Conservation (phyloP, 2,797 vertebrate genomes). For the Sparus aurata region DNA sequence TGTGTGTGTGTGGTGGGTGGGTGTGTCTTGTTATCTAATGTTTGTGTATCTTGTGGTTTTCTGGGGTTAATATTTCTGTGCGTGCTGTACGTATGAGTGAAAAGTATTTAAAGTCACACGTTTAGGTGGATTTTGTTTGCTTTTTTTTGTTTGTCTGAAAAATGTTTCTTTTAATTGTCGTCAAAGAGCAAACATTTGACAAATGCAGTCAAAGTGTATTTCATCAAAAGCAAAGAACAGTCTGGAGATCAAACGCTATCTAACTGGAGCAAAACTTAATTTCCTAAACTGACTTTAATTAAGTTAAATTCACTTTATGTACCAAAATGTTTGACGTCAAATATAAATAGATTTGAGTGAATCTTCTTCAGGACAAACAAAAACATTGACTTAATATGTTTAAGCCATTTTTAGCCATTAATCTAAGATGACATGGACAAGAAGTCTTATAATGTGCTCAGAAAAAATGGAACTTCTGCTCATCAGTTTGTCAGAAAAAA, state of each 20-base stretch:
- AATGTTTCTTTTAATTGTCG: neutral
- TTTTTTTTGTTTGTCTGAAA: neutral
- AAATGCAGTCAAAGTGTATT: neutral
- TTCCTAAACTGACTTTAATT: neutral
- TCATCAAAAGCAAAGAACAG: neutral
- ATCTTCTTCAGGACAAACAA: neutral
- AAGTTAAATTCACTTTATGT: neutral
- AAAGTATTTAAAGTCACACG: neutral
- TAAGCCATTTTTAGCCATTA: neutral
- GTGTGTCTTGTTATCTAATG: conserved; percentile 7
- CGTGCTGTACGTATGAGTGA: neutral
- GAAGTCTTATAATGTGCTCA: neutral
- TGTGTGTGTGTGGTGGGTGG: conserved; percentile 10
- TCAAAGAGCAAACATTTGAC: neutral
- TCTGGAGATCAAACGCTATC: neutral
- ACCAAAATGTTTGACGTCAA: neutral
- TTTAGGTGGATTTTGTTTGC: neutral
- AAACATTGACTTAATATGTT: neutral
- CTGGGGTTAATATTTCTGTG: neutral
- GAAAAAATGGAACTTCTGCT: neutral
- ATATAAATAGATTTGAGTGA: neutral
- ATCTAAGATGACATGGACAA: neutral
- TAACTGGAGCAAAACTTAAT: neutral
- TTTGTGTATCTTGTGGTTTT: neutral
- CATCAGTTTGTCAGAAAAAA: neutral